Evolutionary conservation across 1,140 invertebrate genomes (phyloP).

Genomic region (Magallana angulata): DNA sequence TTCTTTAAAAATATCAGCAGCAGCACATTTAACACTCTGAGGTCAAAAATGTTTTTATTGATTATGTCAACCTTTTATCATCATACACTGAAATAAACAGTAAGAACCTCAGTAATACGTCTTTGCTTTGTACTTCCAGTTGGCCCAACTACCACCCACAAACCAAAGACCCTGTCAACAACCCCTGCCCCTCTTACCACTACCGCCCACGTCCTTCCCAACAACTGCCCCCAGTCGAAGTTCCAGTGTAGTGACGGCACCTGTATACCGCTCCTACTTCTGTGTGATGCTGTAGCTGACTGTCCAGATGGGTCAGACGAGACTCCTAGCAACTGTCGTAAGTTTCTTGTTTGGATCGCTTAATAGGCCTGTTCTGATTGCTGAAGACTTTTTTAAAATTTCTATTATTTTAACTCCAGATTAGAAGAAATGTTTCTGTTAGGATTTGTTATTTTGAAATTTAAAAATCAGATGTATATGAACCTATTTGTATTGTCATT

Average conservation of each 20-base stretch:
- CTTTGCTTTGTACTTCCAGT: neutral
- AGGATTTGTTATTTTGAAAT: neutral
- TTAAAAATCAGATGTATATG: too few relatives aligned
- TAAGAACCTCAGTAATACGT: too few relatives aligned
- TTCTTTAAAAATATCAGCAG: too few relatives aligned
- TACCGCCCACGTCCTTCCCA: neutral
- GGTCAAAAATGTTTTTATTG: too few relatives aligned
- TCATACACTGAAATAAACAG: too few relatives aligned
- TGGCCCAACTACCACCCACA: slow-evolving; percentile 1
- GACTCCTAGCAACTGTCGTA: slow-evolving; percentile 59
- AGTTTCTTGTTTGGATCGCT: neutral
- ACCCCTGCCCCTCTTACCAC: slow-evolving; percentile 30
- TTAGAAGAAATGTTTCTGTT: too few relatives aligned
- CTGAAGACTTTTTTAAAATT: too few relatives aligned
- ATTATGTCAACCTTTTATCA: too few relatives aligned
- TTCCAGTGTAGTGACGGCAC: slow-evolving; percentile 57
- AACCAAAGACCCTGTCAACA: slow-evolving; percentile 45
- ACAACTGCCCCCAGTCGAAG: slow-evolving; percentile 52
- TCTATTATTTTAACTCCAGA: too few relatives aligned
- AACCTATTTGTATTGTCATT: too few relatives aligned
- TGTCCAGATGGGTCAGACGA: slow-evolving; percentile 79
- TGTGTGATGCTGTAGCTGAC: slow-evolving; percentile 77
- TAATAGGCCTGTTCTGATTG: too few relatives aligned
- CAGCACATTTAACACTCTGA: too few relatives aligned
- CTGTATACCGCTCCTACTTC: slow-evolving; percentile 75